Conservation (phyloP, 2,888 invertebrate species). For the Dusona sp. region DNA sequence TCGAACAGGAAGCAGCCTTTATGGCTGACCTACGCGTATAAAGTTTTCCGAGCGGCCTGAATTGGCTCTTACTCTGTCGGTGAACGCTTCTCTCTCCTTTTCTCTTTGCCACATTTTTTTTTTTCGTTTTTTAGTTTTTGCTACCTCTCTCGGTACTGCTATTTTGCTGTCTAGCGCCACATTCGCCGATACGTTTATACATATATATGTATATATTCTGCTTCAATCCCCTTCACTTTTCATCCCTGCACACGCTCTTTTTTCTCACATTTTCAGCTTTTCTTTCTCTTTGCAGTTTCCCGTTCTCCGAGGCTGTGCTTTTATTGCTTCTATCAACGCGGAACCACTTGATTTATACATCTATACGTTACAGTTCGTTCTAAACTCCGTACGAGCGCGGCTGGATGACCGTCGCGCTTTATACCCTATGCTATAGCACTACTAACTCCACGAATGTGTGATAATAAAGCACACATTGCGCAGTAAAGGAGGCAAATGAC, state of each 20-base stretch:
- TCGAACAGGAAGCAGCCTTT: slow-evolving; percentile 39
- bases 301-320: slow-evolving; percentile 73
- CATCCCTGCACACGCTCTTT: slow-evolving; percentile 38
- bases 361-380: slow-evolving; percentile 75
- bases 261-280: slow-evolving; percentile 63
- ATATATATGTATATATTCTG: slow-evolving; percentile 38
- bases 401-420: slow-evolving; percentile 44
- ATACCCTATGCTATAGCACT: slow-evolving; percentile 26
- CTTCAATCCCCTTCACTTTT: slow-evolving; percentile 55
- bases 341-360: slow-evolving; percentile 80
- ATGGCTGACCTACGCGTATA: slow-evolving; percentile 47
- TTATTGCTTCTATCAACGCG: slow-evolving; percentile 82
- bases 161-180: slow-evolving; percentile 48
- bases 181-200: slow-evolving; percentile 40
- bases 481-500: slow-evolving; percentile 17
- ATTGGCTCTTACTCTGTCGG: slow-evolving; percentile 8
- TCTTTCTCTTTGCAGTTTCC: slow-evolving; percentile 71
- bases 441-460: slow-evolving; percentile 9
- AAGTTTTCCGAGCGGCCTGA: slow-evolving; percentile 55
- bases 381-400: slow-evolving; percentile 58
- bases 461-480: slow-evolving; percentile 12
- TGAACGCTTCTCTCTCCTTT: slow-evolving; percentile 35
- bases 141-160: slow-evolving; percentile 21
- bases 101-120: slow-evolving; percentile 4
- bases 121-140: slow-evolving; percentile 5